Evolutionary conservation across 1,140 invertebrate genomes (phyloP).

Genomic region (Nilaparvata lugens): DNA sequence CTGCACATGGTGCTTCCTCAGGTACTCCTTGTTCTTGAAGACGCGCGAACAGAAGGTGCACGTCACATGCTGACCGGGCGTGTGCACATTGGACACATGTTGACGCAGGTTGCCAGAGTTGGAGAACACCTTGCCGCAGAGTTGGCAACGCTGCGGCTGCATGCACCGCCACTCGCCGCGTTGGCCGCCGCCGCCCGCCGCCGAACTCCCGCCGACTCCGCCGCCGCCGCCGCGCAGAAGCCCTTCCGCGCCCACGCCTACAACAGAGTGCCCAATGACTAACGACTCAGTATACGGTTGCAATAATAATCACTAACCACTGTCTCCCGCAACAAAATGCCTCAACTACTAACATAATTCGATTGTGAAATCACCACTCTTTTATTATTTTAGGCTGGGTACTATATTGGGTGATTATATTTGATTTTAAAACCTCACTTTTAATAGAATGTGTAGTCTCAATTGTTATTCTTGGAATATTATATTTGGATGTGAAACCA

Average conservation of each 20-base stretch:
- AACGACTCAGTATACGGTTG: constrained; percentile 8
- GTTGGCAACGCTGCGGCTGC: constrained; percentile 41
- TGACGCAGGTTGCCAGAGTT: constrained; percentile 58
- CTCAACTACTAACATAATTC: too few relatives aligned
- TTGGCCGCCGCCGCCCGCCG: background rate
- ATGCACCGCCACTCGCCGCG: constrained; percentile 28
- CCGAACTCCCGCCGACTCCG: constrained; percentile 22
- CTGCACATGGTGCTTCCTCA: constrained; percentile 57
- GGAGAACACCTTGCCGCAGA: constrained; percentile 57
- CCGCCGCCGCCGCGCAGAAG: background rate
- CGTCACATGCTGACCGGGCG: constrained; percentile 51
- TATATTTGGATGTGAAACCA: too few relatives aligned
- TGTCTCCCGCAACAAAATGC: too few relatives aligned
- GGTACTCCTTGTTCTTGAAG: constrained; percentile 61
- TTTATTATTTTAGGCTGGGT: too few relatives aligned
- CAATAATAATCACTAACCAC: background rate
- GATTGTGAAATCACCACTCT: too few relatives aligned
- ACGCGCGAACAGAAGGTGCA: constrained; percentile 54
- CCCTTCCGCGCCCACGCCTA: background rate
- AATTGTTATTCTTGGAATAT: too few relatives aligned
- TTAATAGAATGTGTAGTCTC: too few relatives aligned
- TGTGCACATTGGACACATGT: constrained; percentile 63
- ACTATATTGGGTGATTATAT: too few relatives aligned
- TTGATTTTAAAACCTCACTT: too few relatives aligned
- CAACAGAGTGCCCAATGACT: background rate